phyloP scores from a whole-genome alignment of 2,113 vertebrate genomes.

The Reinhardtius hippoglossoides region DNA sequence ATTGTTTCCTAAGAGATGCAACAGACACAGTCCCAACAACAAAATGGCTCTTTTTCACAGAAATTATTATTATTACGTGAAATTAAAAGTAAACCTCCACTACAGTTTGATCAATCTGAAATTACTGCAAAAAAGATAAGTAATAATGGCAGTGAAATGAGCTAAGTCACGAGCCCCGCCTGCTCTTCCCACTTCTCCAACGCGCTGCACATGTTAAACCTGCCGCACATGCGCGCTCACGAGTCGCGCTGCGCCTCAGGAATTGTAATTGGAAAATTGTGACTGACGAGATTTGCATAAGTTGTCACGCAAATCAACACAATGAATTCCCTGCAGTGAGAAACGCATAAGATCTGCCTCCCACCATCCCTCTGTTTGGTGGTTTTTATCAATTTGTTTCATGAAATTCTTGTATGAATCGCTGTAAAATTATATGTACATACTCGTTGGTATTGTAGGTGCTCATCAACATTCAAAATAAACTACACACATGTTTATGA shows the following conservation, averaged over 20 bases:
- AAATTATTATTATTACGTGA: not conserved
- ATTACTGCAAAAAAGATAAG: conserved; percentile 10
- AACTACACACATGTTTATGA: not conserved
- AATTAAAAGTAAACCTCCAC: not conserved
- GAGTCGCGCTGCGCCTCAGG: conserved; percentile 12
- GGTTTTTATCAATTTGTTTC: conserved; percentile 43
- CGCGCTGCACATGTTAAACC: conserved; percentile 1
- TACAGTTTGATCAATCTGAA: conserved; percentile 13
- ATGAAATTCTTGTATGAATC: conserved; percentile 23
- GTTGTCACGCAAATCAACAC: conserved; percentile 47
- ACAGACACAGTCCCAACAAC: not conserved
- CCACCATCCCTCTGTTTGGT: conserved; percentile 39
- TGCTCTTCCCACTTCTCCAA: not conserved
- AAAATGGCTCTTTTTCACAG: not conserved
- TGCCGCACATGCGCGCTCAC: conserved; percentile 2
- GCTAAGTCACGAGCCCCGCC: not conserved
- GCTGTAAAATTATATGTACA: not conserved
- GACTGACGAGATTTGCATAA: conserved; percentile 58
- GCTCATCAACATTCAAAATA: not conserved
- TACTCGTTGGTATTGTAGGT: not conserved
- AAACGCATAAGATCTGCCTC: conserved; percentile 42
- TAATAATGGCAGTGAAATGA: not conserved
- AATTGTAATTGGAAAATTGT: conserved; percentile 48
- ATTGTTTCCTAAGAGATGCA: not conserved
- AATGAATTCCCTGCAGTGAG: conserved; percentile 40